Evolutionary conservation across 30 jellyfish, hydroid and myxozoan genomes (phyloP).

Genomic region (Turritopsis dohrnii): DNA sequence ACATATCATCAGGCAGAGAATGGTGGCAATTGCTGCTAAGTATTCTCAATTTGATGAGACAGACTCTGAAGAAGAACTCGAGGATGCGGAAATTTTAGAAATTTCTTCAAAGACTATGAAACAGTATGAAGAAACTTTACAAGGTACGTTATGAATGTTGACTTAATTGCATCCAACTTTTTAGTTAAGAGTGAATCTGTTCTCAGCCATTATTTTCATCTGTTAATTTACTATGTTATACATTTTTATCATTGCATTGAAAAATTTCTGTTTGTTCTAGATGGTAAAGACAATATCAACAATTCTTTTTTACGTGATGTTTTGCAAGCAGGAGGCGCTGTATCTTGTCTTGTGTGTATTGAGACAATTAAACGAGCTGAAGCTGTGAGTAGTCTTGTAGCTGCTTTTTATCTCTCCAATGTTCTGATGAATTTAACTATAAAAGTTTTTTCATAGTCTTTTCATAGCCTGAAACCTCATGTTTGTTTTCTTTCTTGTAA

Average conservation of each 20-base stretch:
- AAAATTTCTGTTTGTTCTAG: too few species aligned
- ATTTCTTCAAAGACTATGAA: constrained; percentile 42
- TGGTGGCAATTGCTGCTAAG: constrained; percentile 40
- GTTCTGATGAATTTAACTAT: too few species aligned
- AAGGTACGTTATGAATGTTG: constrained; percentile 20
- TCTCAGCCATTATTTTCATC: too few species aligned
- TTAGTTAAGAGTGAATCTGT: too few species aligned
- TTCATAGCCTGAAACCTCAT: too few species aligned
- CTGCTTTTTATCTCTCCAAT: not conserved
- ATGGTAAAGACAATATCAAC: constrained; percentile 3
- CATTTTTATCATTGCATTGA: too few species aligned
- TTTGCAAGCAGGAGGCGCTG: constrained; percentile 63
- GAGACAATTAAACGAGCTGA: constrained; percentile 67
- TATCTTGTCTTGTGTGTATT: constrained; percentile 74
- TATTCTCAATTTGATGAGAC: constrained; percentile 42
- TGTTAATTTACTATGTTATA: too few species aligned
- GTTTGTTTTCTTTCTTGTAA: too few species aligned
- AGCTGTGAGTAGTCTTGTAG: constrained; percentile 87
- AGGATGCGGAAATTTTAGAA: constrained; percentile 53
- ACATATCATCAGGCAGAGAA: not conserved
- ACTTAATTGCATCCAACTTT: too few species aligned
- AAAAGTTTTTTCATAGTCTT: too few species aligned
- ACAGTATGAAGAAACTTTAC: constrained; percentile 25
- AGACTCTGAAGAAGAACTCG: constrained; percentile 35
- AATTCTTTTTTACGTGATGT: constrained; percentile 42